These are phyloP conservation scores for Ypsolopha sequella DNA, from an alignment of 2,888 invertebrate species.

Conservation along the genomic window DNA sequence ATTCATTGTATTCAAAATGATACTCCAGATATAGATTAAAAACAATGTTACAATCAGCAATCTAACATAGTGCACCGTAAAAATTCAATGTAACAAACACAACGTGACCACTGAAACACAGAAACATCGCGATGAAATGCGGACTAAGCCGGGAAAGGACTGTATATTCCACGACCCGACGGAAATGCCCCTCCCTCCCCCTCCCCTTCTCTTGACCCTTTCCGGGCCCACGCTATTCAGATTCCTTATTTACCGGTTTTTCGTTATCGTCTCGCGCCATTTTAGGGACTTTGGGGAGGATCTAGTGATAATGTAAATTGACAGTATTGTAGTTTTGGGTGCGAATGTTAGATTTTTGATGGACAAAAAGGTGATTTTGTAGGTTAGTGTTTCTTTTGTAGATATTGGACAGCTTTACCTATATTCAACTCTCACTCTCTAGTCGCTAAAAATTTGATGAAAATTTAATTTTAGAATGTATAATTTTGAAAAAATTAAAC, in stretches of 20 bases:
- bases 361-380: not conserved
- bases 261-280: constrained; percentile 62
- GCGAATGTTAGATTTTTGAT: constrained; percentile 14
- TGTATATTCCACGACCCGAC: constrained; percentile 29
- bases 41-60: not conserved
- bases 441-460: too few relatives aligned
- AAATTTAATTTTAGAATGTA: too few relatives aligned
- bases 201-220: constrained; percentile 32
- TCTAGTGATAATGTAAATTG: constrained; percentile 43
- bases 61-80: constrained; percentile 13
- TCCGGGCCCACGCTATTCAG: constrained; percentile 24
- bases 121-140: constrained; percentile 28
- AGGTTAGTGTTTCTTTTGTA: not conserved
- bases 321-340: constrained; percentile 26
- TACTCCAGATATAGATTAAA: too few relatives aligned
- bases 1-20: too few relatives aligned
- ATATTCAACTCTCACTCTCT: too few relatives aligned
- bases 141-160: constrained; percentile 13
- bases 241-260: constrained; percentile 64
- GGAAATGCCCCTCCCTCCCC: constrained; percentile 21
- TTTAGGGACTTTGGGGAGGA: constrained; percentile 53
- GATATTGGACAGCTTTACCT: too few relatives aligned
- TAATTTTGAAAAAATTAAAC: too few relatives aligned
- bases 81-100: constrained; percentile 31
- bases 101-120: constrained; percentile 22